These are phyloP conservation scores for Dasyurus viverrinus DNA, from an alignment of 2,113 vertebrate genomes.

Conservation along the genomic window DNA sequence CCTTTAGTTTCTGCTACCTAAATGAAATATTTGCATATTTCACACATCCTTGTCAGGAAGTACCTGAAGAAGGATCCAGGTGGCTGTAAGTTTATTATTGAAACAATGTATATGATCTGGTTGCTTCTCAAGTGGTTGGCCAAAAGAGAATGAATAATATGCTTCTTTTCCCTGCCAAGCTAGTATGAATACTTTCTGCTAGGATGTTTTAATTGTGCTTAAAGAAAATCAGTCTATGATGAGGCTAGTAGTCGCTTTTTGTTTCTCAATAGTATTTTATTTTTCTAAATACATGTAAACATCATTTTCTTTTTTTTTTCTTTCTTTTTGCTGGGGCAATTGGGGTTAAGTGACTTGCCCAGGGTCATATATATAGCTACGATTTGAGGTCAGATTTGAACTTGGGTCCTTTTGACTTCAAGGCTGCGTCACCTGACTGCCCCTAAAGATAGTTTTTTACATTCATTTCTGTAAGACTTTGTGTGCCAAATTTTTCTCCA, in stretches of 20 bases:
- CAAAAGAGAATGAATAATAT: constrained; percentile 22
- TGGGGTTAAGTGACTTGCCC: too few relatives aligned
- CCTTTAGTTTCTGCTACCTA: constrained; percentile 34
- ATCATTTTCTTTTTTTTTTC: too few relatives aligned
- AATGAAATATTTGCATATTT: constrained; percentile 69
- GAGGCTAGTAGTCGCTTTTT: background rate
- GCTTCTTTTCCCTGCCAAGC: constrained; percentile 49
- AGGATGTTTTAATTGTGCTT: constrained; percentile 30
- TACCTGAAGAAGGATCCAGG: constrained; percentile 45
- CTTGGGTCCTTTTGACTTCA: too few relatives aligned
- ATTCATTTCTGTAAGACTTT: too few relatives aligned
- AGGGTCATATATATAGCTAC: too few relatives aligned
- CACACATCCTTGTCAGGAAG: constrained; percentile 59
- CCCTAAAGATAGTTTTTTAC: too few relatives aligned
- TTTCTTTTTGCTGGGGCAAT: too few relatives aligned
- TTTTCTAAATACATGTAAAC: too few relatives aligned
- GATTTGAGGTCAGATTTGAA: too few relatives aligned
- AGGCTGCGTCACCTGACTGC: too few relatives aligned
- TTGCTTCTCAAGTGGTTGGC: constrained; percentile 49
- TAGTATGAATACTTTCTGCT: constrained; percentile 14
- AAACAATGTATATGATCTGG: constrained; percentile 67
- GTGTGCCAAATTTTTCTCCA: too few relatives aligned
- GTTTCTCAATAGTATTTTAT: too few relatives aligned
- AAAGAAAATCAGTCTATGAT: constrained; percentile 30
- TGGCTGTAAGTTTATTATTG: constrained; percentile 47